Evolutionary conservation across 92 coral and sea anemone genomes (phyloP).

Genomic region (Porites evermanni): DNA sequence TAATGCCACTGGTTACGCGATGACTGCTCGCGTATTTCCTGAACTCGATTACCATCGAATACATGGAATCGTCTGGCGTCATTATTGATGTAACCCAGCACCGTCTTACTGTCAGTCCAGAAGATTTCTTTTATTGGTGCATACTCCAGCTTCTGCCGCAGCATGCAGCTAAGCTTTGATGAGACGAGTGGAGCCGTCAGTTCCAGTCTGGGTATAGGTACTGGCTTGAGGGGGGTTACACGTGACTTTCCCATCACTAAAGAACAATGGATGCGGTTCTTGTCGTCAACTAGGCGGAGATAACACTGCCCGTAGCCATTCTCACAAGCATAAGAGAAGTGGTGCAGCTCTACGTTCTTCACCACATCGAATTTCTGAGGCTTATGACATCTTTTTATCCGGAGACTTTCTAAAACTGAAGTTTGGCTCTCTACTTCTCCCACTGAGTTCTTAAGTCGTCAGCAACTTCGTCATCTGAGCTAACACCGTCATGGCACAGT

Average conservation of each 20-base stretch:
- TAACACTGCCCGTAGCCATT: conserved; percentile 45
- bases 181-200: conserved; percentile 38
- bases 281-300: conserved; percentile 23
- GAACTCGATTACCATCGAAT: conserved; percentile 33
- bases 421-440: conserved; percentile 33
- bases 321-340: conserved; percentile 35
- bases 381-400: conserved; percentile 19
- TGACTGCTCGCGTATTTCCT: conserved; percentile 54
- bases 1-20: conserved; percentile 37
- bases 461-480: conserved; percentile 32
- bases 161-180: conserved; percentile 14
- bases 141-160: conserved; percentile 34
- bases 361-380: conserved; percentile 23
- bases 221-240: conserved; percentile 22
- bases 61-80: conserved; percentile 42
- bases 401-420: background rate
- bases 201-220: conserved; percentile 39
- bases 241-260: conserved; percentile 41
- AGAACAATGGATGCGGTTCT: conserved; percentile 22
- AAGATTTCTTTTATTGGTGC: conserved; percentile 11
- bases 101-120: conserved; percentile 54
- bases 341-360: conserved; percentile 22
- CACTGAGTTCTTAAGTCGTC: conserved; percentile 5
- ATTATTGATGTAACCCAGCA: conserved; percentile 24
- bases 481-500: conserved; percentile 13